Percentiles rank a stretch among this genome's conserved stretches.
Conservation (phyloP, 2,113 vertebrate species). For the Eptesicus fuscus region DNA sequence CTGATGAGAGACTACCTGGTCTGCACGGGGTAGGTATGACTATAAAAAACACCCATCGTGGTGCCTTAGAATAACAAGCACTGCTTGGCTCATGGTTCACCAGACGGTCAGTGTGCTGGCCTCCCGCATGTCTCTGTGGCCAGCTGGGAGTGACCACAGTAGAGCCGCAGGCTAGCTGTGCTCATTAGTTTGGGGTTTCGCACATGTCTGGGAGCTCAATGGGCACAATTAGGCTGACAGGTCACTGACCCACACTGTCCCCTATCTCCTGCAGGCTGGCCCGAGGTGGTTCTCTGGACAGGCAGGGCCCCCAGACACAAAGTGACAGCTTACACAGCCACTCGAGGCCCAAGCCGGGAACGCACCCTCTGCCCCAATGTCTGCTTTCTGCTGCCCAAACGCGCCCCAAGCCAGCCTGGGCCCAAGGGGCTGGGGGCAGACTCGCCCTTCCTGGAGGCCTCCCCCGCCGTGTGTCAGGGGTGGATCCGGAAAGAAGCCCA, state of each 20-base stretch:
- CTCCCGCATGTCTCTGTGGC: not conserved
- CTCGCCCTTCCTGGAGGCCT: fast-evolving
- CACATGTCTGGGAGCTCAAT: not conserved
- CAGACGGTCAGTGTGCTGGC: not conserved
- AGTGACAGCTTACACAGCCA: not conserved
- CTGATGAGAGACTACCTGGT: not conserved
- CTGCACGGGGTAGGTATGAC: not conserved
- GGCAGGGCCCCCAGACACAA: not conserved
- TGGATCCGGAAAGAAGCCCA: not conserved
- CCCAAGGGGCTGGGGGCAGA: not conserved
- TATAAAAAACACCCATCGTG: not conserved
- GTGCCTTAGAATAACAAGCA: not conserved
- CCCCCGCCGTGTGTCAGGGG: not conserved
- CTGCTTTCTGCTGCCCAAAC: not conserved
- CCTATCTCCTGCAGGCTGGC: not conserved
- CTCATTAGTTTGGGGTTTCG: not conserved
- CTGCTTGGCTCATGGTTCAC: not conserved
- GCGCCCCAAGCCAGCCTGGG: not conserved
- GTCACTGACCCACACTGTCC: not conserved
- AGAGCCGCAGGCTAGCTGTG: not conserved
- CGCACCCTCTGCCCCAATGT: fast-evolving
- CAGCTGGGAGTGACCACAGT: not conserved
- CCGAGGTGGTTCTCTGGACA: not conserved
- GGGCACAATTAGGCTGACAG: not conserved
- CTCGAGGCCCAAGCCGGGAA: not conserved